Conservation (phyloP, 23 tunicate genomes). For the Halocynthia aurantium region DNA sequence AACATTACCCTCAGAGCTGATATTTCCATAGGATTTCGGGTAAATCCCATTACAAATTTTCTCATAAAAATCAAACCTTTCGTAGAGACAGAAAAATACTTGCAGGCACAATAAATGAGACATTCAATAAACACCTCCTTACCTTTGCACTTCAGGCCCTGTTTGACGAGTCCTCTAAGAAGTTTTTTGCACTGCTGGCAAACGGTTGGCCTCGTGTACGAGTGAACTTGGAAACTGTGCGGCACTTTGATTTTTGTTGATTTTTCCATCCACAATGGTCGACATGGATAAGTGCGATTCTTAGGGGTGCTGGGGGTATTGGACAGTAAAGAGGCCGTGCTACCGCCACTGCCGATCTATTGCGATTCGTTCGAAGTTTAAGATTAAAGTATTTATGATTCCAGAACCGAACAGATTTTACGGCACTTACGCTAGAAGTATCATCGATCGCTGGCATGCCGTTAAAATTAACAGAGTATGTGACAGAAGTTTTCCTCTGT, state of each 20-base stretch:
- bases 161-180: conserved; percentile 76
- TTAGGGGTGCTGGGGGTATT: background rate
- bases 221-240: conserved; percentile 79
- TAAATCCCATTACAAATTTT: no score
- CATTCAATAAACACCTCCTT: background rate
- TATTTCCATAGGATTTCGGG: no score
- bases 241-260: conserved; percentile 73
- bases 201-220: conserved; percentile 93
- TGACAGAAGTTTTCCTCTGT: conserved; percentile 40
- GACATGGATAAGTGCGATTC: background rate
- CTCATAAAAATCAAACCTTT: background rate
- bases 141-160: conserved; percentile 97
- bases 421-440: conserved; percentile 19
- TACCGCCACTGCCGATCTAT: conserved; percentile 14
- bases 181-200: conserved; percentile 90
- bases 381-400: background rate
- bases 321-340: conserved; percentile 8
- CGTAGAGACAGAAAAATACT: background rate
- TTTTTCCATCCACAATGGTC: conserved; percentile 72
- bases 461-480: conserved; percentile 20
- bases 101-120: background rate
- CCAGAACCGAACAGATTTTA: background rate
- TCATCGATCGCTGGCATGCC: conserved; percentile 24
- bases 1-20: background rate
- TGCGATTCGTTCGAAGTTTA: background rate